A percentile compares a stretch with the other conserved stretches of the same genome.
These are phyloP conservation scores for Ichneumon xanthorius DNA, from an alignment of 2,888 invertebrate species.

Conservation along the genomic window DNA sequence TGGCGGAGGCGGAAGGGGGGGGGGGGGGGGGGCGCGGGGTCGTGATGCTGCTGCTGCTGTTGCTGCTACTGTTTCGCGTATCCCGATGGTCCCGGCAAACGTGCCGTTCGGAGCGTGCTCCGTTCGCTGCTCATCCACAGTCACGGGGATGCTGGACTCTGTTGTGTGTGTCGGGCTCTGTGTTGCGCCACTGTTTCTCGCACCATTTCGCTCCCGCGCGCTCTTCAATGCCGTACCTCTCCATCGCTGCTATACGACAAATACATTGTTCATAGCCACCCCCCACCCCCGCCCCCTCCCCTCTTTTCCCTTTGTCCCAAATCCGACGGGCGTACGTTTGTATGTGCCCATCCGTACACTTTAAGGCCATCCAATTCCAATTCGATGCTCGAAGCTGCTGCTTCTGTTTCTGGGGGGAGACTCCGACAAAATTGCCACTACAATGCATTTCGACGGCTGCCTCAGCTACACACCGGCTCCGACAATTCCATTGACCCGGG, in stretches of 20 bases:
- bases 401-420: conserved; percentile 13
- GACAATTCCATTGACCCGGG: conserved; percentile 30
- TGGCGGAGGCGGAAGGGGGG: conserved; percentile 44
- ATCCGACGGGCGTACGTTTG: conserved; percentile 47
- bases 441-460: conserved; percentile 42
- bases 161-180: conserved; percentile 38
- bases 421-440: conserved; percentile 62
- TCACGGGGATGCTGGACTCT: background rate
- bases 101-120: conserved; percentile 49
- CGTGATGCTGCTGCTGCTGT: conserved; percentile 34
- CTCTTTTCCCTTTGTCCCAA: conserved; percentile 52
- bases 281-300: no score
- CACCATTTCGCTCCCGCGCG: conserved; percentile 49
- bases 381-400: conserved; percentile 55
- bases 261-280: conserved; percentile 62
- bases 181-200: conserved; percentile 56
- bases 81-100: conserved; percentile 61
- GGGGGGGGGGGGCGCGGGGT: conserved; percentile 39
- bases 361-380: conserved; percentile 67
- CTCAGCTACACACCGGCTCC: conserved; percentile 1
- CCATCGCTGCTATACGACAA: conserved; percentile 52
- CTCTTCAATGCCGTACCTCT: conserved; percentile 28
- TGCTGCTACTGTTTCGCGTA: conserved; percentile 19
- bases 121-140: conserved; percentile 10
- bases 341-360: conserved; percentile 51